Evolutionary conservation across 2,888 invertebrate species (phyloP), one percentile per base, ranked within the genome.

Genomic region (Tubulanus polymorphus): DNA sequence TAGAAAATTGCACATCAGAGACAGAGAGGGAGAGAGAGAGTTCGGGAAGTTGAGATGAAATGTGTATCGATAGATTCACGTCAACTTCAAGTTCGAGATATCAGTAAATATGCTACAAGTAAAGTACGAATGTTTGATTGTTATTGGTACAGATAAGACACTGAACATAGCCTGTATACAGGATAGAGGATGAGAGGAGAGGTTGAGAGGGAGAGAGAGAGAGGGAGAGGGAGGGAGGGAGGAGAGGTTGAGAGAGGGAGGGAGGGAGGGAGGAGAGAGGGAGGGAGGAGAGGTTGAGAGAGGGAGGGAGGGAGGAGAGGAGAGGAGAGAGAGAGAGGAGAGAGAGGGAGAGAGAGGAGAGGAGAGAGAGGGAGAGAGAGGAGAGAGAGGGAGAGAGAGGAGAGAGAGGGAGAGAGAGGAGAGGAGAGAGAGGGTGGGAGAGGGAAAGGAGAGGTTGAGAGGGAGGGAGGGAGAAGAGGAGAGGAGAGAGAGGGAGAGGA

Each of bases 301-400:
- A 49, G 35, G 48, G 20, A 27, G n/a, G 23, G 47, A 15, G 25
- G 27, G 41, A 49, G 29, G 48, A 37, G 57, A 28, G 57, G 41
- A 49, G 41, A 50, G 49, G 29, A 51, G 37, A 48, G 45, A 35
- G 35, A 18, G 45, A 20, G 45, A 15, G 29, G 35, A 18, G 15
- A 41, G 45, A 41, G 45, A 26, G 45, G 37, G 49, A 37, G 52
- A 27, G 37, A 30, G 47, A 45, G 23, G 5, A 35, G 48, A 30
- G 41, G 37, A 48, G 37, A 30, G 35, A 37, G 45, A 41, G 27
- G 51, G 56, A 47, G 50, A 28, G 20, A 41, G 45, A 41, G 25
- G 35, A 12, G 37, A 25, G 20, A 37, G 37, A 8, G 29, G 35
- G 26, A 49, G 26, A 32, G 28, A 28, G 35, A 10, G 37, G 26